These are phyloP conservation scores for Eurytoma adleriae DNA, from an alignment of 2,888 invertebrate genomes.

Conservation along the genomic window DNA sequence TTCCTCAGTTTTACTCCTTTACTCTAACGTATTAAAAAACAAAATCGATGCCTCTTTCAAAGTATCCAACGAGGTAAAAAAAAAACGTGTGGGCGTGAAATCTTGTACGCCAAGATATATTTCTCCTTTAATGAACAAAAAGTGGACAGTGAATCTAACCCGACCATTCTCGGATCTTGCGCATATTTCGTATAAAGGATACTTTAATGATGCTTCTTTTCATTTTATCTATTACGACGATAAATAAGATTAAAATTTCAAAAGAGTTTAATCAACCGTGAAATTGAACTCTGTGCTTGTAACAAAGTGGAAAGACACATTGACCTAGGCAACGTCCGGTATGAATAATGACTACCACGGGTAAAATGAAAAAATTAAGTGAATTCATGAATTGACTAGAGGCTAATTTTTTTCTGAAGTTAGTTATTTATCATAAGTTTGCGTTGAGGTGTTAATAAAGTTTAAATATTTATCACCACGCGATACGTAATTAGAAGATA, in stretches of 20 bases:
- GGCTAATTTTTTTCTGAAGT: background rate
- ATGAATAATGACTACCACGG: background rate
- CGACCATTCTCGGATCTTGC: background rate
- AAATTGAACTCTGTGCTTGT: slow-evolving; percentile 32
- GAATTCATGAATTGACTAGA: background rate
- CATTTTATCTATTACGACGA: slow-evolving; percentile 13
- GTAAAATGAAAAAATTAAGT: background rate
- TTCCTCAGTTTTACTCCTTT: background rate
- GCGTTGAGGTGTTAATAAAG: background rate
- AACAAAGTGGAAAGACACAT: slow-evolving; percentile 21
- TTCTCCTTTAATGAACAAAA: background rate
- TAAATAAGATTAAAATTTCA: slow-evolving; percentile 47
- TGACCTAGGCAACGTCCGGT: slow-evolving; percentile 1
- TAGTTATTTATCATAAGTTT: too few species aligned
- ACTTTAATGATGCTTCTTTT: slow-evolving; percentile 24
- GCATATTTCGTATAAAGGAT: background rate
- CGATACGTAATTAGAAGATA: slow-evolving; percentile 18
- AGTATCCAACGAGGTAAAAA: slow-evolving; percentile 1
- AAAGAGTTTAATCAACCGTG: slow-evolving; percentile 36
- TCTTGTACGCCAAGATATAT: slow-evolving; percentile 21
- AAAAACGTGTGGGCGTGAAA: background rate
- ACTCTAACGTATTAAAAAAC: background rate
- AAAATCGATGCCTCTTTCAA: background rate
- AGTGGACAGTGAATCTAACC: background rate
- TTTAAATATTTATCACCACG: slow-evolving; percentile 7